A percentile compares a stretch with the other conserved stretches of the same genome.
These are phyloP conservation scores for Archivesica marissinica DNA, from an alignment of 1,140 invertebrate genomes.

Conservation along the genomic window DNA sequence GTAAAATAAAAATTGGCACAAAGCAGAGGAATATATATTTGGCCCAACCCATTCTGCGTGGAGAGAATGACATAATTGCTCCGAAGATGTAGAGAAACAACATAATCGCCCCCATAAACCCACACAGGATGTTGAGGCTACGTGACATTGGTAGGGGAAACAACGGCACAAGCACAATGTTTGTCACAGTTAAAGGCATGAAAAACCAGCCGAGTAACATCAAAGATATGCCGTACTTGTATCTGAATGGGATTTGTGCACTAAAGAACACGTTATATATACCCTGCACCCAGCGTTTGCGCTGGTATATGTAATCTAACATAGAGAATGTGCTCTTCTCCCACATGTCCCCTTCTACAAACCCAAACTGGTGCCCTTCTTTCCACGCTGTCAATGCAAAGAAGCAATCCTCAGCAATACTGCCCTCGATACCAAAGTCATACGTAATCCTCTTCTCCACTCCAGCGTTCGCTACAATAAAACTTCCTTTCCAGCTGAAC, in stretches of 20 bases:
- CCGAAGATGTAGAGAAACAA: conserved; percentile 99
- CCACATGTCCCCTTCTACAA: conserved; percentile 93
- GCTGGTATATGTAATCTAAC: conserved; percentile 97
- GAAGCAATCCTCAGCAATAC: conserved; percentile 98
- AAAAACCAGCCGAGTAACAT: conserved; percentile 98
- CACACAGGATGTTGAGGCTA: conserved; percentile 92
- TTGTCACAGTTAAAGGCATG: conserved; percentile 95
- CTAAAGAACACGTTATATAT: conserved; percentile 97
- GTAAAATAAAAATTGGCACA: conserved; percentile 64
- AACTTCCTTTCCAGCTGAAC: conserved; percentile 95
- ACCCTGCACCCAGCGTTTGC: conserved; percentile 98
- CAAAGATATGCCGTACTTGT: conserved; percentile 93
- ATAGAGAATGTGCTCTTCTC: conserved; percentile 98
- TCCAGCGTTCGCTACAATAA: conserved; percentile 88
- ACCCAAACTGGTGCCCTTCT: conserved; percentile 84
- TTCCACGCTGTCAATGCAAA: conserved; percentile 95
- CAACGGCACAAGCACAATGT: conserved; percentile 92
- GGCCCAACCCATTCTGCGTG: conserved; percentile 92
- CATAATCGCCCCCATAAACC: conserved; percentile 95
- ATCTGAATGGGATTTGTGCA: conserved; percentile 91
- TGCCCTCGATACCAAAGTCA: conserved; percentile 97
- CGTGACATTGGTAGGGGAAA: conserved; percentile 94
- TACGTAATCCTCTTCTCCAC: conserved; percentile 96
- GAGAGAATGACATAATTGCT: conserved; percentile 96
- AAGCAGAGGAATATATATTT: conserved; percentile 90